phyloP scores from a whole-genome alignment of 2,888 invertebrate genomes.

The Parnassius smintheus region DNA sequence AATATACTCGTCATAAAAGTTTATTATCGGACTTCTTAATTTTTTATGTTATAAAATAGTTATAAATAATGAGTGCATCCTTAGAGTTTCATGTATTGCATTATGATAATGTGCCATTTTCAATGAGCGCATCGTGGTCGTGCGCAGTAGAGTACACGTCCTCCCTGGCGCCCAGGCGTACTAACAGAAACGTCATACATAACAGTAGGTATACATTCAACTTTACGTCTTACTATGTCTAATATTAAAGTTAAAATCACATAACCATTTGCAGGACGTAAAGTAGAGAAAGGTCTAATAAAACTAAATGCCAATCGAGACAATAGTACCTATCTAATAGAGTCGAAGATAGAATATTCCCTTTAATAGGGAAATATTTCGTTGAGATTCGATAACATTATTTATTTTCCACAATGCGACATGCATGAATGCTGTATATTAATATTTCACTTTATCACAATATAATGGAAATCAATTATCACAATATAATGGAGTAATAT shows the following conservation, averaged over 20 bases:
- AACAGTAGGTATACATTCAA: background rate
- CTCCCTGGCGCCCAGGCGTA: constrained; percentile 54
- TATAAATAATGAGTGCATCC: constrained; percentile 53
- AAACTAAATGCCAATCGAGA: constrained; percentile 41
- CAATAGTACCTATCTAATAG: constrained; percentile 40
- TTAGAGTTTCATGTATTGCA: constrained; percentile 70
- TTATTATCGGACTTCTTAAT: no score
- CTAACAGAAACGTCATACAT: constrained; percentile 11
- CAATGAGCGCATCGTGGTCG: constrained; percentile 59
- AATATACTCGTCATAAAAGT: background rate
- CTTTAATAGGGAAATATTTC: constrained; percentile 47
- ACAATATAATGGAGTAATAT: constrained; percentile 7
- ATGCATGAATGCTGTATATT: constrained; percentile 50
- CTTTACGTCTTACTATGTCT: background rate
- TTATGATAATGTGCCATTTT: constrained; percentile 77
- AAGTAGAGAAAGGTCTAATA: constrained; percentile 39
- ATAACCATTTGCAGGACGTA: constrained; percentile 27
- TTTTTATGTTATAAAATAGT: background rate
- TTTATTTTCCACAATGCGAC: constrained; percentile 47
- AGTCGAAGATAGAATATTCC: constrained; percentile 40
- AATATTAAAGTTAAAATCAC: constrained; percentile 4
- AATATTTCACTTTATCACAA: no score
- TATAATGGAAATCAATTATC: no score
- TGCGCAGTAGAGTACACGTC: constrained; percentile 48
- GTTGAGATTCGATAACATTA: constrained; percentile 33